Evolutionary conservation across 2,888 invertebrate species (phyloP).

Genomic region (Dysmachus trigonus): DNA sequence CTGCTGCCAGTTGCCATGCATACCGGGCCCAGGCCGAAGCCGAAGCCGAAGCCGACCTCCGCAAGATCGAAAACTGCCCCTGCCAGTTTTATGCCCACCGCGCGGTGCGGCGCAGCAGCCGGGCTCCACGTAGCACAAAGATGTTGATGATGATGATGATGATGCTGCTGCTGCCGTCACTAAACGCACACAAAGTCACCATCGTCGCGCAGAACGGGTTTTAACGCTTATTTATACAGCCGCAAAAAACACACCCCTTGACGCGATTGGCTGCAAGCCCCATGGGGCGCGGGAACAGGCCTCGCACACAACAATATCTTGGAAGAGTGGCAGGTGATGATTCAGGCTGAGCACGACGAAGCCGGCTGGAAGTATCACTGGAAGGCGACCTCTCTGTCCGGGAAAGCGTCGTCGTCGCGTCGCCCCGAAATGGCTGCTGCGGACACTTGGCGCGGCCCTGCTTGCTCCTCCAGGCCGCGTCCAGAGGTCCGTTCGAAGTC

Average conservation of each 20-base stretch:
- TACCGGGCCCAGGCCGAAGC: neutral
- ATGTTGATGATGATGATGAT: neutral
- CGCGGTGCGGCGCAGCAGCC: neutral
- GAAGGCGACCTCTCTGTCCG: neutral
- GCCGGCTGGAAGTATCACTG: neutral
- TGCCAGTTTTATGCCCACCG: neutral
- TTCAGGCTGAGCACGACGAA: neutral
- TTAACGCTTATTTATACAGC: neutral
- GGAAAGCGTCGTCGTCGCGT: neutral
- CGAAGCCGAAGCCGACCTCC: neutral
- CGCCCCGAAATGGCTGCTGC: neutral
- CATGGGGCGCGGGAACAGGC: neutral
- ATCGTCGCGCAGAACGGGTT: neutral
- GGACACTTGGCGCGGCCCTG: neutral
- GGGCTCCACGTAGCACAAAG: neutral
- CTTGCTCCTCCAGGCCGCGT: neutral
- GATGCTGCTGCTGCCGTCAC: neutral
- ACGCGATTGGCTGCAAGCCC: neutral
- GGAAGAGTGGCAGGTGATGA: neutral
- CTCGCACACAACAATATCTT: neutral
- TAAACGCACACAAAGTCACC: neutral
- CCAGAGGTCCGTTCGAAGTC: neutral
- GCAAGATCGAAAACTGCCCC: neutral
- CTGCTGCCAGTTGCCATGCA: neutral
- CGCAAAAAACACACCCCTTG: conserved; percentile 3